Base-by-base conservation (phyloP, 2,888 invertebrate genomes). In the Latheticus oryzae region DNA sequence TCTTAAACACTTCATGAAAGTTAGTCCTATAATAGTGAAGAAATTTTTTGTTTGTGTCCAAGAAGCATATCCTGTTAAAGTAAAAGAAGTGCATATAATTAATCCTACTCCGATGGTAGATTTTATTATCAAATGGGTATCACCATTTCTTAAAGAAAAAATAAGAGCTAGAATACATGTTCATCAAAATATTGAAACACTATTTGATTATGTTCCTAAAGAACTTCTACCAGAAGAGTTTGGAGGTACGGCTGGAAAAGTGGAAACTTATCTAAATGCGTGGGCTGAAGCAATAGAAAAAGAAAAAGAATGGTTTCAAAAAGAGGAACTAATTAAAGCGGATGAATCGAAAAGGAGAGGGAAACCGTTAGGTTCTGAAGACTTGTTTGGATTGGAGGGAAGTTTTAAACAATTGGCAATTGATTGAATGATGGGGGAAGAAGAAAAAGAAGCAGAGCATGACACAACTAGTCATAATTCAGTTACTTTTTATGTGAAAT, bases 301-400 rank as follows among this genome's bases (percentile, higher is more conserved):
- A 69, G 89, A 91, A 76, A 85, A 84, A 21, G 86, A 85, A 12
- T 94, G 93, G 92, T 93, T 93, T 76, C 82, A 87, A 67, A 87
- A 87, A 60, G 91, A 93, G 71, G 92, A 93, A 73, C 82, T 83
- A 26, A 78, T 89, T 16, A 91, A 91, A 74, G 87, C 91, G 5
- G 89, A 91, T 66, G 93, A 93, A 75, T 79, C 87, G 0, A 85
- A 90, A 58, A 85, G 94, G 72, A 91, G 91, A 0, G 93, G 92
- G 30, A 90, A 90, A 73, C 91, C 92, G 60, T 92, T 90, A 73
- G 92, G 91, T 66, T 87, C 89, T 64, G 91, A 93, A 65, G 93
- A 93, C 71, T 82, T 93, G 2, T 93, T 94, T 70, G 93, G 93
- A n/a, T 84, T 93, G 70, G 93, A 93, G 69, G 93, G 93, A 28